These are phyloP conservation scores for Cossypha niveicapilla DNA, from an alignment of 2,797 vertebrate genomes.

Conservation along the genomic window DNA sequence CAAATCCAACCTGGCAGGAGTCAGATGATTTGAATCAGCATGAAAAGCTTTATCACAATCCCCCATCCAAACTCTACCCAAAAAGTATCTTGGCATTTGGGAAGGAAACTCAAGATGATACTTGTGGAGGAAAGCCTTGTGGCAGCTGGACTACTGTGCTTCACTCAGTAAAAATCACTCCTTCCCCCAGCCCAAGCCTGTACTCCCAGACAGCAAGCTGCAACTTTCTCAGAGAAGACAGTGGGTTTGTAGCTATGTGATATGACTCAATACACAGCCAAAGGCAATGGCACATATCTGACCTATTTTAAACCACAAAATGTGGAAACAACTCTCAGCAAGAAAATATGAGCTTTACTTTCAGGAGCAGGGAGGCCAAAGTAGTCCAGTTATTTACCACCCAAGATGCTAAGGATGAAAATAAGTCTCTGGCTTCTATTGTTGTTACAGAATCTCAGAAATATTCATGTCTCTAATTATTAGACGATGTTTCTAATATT, in stretches of 20 bases:
- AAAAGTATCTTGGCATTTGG: not conserved
- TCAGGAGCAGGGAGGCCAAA: conserved; percentile 10
- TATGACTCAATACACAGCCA: conserved; percentile 2
- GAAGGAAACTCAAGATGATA: not conserved
- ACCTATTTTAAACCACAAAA: conserved; percentile 37
- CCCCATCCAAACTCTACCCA: not conserved
- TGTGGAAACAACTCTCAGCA: not conserved
- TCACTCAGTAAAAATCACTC: not conserved
- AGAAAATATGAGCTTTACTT: conserved; percentile 25
- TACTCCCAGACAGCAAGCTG: not conserved
- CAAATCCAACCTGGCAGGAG: not conserved
- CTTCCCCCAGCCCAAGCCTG: not conserved
- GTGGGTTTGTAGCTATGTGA: not conserved
- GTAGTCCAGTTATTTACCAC: conserved; percentile 25
- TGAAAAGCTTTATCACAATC: not conserved
- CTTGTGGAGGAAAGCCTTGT: not conserved
- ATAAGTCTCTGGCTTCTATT: not conserved
- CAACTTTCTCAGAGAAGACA: not conserved
- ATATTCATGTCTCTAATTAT: not conserved
- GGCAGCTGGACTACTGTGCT: not conserved
- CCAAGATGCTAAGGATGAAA: not conserved
- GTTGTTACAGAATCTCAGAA: not conserved
- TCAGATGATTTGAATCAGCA: not conserved
- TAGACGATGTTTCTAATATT: not conserved
- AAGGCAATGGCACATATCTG: not conserved